These are phyloP conservation scores for Acleris holmiana DNA, from an alignment of 2,888 invertebrate genomes.

Conservation along the genomic window DNA sequence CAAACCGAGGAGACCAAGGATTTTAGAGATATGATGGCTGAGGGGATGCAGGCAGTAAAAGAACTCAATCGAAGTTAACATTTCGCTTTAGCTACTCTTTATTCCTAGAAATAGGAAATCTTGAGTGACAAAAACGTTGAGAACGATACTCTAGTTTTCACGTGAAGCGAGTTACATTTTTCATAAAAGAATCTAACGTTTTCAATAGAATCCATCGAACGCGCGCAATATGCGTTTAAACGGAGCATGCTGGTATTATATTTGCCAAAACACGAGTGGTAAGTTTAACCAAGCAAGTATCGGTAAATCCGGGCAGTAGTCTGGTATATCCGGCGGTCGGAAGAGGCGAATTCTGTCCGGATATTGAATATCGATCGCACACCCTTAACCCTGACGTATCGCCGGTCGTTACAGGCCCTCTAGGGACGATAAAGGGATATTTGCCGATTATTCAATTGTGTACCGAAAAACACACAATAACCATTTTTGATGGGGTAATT, in stretches of 20 bases:
- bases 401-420: conserved; percentile 69
- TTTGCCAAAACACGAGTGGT: conserved; percentile 40
- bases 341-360: conserved; percentile 80
- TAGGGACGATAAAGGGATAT: conserved; percentile 67
- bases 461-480: conserved; percentile 48
- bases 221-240: neutral
- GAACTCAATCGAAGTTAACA: too few species aligned
- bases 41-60: too few species aligned
- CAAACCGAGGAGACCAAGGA: too few species aligned
- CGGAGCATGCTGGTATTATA: conserved; percentile 34
- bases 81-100: too few species aligned
- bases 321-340: conserved; percentile 73
- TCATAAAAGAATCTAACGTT: too few species aligned
- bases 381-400: conserved; percentile 81
- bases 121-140: too few species aligned
- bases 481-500: conserved; percentile 33
- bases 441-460: conserved; percentile 73
- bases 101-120: too few species aligned
- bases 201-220: neutral
- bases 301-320: conserved; percentile 60
- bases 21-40: too few species aligned
- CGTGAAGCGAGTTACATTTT: too few species aligned
- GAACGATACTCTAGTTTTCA: too few species aligned
- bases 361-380: conserved; percentile 83
- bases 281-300: conserved; percentile 47